Evolutionary conservation across 2,888 invertebrate species (phyloP).

Genomic region (Mythimna pallens): DNA sequence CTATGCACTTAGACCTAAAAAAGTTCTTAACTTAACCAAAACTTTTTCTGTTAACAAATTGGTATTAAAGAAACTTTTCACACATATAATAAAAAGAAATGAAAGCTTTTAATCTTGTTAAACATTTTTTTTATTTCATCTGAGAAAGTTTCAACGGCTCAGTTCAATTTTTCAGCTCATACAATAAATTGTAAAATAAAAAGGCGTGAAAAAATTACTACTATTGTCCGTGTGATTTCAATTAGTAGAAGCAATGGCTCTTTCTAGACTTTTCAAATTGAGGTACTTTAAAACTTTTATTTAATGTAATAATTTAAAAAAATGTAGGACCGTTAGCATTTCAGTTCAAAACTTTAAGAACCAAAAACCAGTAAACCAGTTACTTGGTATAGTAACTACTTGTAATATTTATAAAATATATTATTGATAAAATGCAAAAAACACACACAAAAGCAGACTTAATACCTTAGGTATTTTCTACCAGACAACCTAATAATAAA

Average conservation of each 20-base stretch:
- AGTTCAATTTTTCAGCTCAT: slow-evolving; percentile 28
- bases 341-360: neutral
- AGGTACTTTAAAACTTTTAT: neutral
- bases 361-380: too few species aligned
- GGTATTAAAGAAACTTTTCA: slow-evolving; percentile 11
- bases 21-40: neutral
- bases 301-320: neutral
- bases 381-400: neutral
- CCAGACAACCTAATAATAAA: too few species aligned
- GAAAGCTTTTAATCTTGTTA: slow-evolving; percentile 19
- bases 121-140: slow-evolving; percentile 34
- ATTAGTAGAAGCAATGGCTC: slow-evolving; percentile 16
- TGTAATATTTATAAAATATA: too few species aligned
- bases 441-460: too few species aligned
- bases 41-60: neutral
- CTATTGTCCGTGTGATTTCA: slow-evolving; percentile 18
- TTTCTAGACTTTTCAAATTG: slow-evolving; percentile 19
- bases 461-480: too few species aligned
- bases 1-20: neutral
- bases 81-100: neutral
- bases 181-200: slow-evolving; percentile 31
- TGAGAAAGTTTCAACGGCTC: slow-evolving; percentile 26
- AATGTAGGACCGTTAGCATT: neutral
- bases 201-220: slow-evolving; percentile 4
- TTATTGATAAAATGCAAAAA: too few species aligned